Evolutionary conservation across 1,140 invertebrate species (phyloP), one percentile per base, ranked within the genome.

Genomic region (Leptinotarsa undecemlineata): DNA sequence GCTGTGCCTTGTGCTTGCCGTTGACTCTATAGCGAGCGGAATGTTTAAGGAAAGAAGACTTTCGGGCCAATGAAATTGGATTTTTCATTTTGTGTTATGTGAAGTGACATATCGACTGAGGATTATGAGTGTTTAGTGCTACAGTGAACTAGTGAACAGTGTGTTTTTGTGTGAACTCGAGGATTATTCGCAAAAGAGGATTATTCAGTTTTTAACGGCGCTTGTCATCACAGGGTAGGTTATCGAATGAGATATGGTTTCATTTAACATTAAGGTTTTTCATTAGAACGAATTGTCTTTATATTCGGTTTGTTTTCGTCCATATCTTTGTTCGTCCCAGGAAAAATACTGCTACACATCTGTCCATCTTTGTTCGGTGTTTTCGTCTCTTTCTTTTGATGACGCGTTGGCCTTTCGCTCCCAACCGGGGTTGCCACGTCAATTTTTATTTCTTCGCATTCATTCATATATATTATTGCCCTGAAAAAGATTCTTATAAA

Each of bases 1-100:
- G 62, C 57, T 72, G 60, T 72, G 71, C 71, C 61, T 72, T 72
- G 71, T 72, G 71, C 17, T 60, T 72, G 71, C 62, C 71, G 71
- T 64, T 72, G 71, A 70, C 62, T 72, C n/a, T 64, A 23, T 48
- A 15, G 61, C 63, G 71, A 72, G 42, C 71, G 71, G 71, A 62
- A 72, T 72, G 71, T 33, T 61, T 64, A 26, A 64, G 71, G 26
- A 64, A 72, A 61, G 71, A 72, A 71, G 48, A 71, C 17, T 72
- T 72, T 72, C n/a, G 71, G 63, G 61, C 62, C 62, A 64, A 72
- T 72, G 66, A 64, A 42, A 64, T 72, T 64, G 23, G 51, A 61
- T 23, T 72, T 61, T 47, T n/a, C 26, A 21, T 15, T 61, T 61
- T 26, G 60, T 61, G 48, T n/a, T 72, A 19, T 64, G 62, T 64